These are phyloP conservation scores for Anarrhichthys ocellatus DNA, from an alignment of 2,113 vertebrate species.

Conservation along the genomic window DNA sequence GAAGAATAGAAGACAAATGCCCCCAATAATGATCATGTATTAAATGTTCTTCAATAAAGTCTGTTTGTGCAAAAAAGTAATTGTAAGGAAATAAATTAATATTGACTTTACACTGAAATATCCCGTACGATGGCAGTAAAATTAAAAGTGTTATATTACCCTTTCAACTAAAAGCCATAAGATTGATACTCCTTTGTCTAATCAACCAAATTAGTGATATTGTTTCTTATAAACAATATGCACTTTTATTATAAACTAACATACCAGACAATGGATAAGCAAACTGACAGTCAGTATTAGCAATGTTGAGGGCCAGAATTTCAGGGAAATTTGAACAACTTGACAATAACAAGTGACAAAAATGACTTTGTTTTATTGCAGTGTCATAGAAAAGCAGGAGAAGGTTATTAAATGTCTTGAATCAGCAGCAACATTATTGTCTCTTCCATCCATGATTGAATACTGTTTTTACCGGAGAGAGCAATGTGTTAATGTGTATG, in stretches of 20 bases:
- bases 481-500: conserved; percentile 11
- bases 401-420: not conserved
- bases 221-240: not conserved
- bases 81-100: not conserved
- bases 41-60: not conserved
- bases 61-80: not conserved
- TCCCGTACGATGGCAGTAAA: not conserved
- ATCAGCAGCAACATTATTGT: not conserved
- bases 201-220: not conserved
- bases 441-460: not conserved
- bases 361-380: not conserved
- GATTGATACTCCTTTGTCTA: not conserved
- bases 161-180: not conserved
- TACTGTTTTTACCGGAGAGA: not conserved
- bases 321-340: not conserved
- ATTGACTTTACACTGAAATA: not conserved
- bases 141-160: not conserved
- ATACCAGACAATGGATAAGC: not conserved
- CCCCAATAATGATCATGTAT: not conserved
- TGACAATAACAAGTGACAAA: not conserved
- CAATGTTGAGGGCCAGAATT: not conserved
- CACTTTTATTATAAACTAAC: not conserved
- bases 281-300: not conserved
- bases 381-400: not conserved
- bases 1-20: not conserved